These are phyloP conservation scores for Malurus elegans DNA, from an alignment of 2,113 vertebrate genomes.

Conservation along the genomic window DNA sequence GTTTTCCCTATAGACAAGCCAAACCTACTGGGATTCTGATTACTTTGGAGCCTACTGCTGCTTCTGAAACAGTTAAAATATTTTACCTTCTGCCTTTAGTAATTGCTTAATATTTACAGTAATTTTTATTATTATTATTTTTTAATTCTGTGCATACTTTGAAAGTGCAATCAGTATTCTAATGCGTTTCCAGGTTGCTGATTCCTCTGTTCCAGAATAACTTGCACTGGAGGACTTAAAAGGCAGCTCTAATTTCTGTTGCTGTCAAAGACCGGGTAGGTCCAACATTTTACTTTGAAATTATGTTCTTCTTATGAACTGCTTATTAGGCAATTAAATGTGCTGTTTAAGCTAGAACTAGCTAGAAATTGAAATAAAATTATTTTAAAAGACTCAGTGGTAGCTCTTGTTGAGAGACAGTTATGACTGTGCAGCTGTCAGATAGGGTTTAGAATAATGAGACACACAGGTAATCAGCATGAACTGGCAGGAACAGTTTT, in stretches of 20 bases:
- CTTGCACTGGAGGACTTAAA: constrained; percentile 36
- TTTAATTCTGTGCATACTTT: neutral
- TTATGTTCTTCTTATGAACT: constrained; percentile 59
- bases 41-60: neutral
- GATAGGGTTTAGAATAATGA: constrained; percentile 46
- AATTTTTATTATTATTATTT: neutral
- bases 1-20: neutral
- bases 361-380: constrained; percentile 56
- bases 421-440: constrained; percentile 28
- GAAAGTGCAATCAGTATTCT: constrained; percentile 16
- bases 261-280: constrained; percentile 41
- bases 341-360: constrained; percentile 56
- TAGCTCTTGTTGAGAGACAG: constrained; percentile 48
- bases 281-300: constrained; percentile 66
- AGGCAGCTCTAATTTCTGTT: constrained; percentile 49
- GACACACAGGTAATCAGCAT: constrained; percentile 27
- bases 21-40: neutral
- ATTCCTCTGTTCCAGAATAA: neutral
- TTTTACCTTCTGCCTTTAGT: neutral
- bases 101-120: neutral
- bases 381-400: constrained; percentile 50
- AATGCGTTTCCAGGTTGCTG: neutral
- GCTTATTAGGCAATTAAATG: constrained; percentile 64
- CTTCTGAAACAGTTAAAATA: neutral
- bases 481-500: constrained; percentile 34